A percentile compares a stretch with the other conserved stretches of the same genome.
Conservation (phyloP, 1,140 invertebrate species). For the Akabosia matsudoensis region DNA sequence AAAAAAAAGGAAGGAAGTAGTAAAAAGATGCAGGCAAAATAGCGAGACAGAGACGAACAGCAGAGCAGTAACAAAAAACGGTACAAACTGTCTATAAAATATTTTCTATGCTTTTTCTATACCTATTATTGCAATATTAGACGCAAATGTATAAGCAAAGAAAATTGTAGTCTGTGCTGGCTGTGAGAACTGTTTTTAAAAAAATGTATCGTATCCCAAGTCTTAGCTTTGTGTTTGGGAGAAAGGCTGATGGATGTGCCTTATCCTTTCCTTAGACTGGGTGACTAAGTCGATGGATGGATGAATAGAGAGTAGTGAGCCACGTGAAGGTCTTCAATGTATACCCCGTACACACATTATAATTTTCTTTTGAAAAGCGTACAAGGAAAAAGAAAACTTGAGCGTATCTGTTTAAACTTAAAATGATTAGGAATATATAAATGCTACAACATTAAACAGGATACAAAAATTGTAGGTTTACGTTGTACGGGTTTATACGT, state of each 20-base stretch:
- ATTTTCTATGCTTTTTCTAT: background rate
- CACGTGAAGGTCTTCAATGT: slow-evolving; percentile 9
- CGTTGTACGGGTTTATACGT: too few species aligned
- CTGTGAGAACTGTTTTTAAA: too few species aligned
- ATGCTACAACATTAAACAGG: too few species aligned
- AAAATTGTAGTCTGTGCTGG: too few species aligned
- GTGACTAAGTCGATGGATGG: slow-evolving; percentile 22
- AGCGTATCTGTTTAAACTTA: too few species aligned
- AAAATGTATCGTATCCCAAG: background rate
- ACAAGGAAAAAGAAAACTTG: too few species aligned
- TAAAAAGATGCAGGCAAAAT: background rate
- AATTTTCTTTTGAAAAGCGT: too few species aligned
- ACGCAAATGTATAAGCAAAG: background rate
- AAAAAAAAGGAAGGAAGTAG: background rate
- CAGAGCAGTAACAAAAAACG: background rate
- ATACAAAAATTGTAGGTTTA: too few species aligned
- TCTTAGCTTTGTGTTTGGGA: slow-evolving; percentile 6
- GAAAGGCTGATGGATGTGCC: slow-evolving; percentile 18
- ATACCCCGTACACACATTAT: too few species aligned
- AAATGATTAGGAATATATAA: too few species aligned
- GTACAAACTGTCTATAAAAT: slow-evolving; percentile 1
- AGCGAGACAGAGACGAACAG: background rate
- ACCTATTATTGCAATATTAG: background rate
- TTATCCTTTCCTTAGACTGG: slow-evolving; percentile 21
- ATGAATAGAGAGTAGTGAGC: slow-evolving; percentile 7